phyloP scores from a whole-genome alignment of 2,888 invertebrate genomes.

The Trisateles emortualis region DNA sequence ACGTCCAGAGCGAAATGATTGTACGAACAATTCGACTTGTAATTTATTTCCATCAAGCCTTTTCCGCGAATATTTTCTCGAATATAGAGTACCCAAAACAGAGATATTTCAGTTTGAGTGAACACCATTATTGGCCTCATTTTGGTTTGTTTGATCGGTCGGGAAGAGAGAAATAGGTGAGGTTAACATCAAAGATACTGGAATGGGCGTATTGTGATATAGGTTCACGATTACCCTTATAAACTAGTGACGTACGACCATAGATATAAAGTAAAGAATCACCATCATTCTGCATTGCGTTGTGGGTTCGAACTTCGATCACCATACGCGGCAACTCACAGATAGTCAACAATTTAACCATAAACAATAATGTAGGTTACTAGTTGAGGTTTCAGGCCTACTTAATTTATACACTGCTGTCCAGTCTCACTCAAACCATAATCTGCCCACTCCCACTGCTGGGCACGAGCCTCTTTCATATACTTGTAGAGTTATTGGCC shows the following conservation, averaged over 20 bases:
- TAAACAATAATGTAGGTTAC: no score
- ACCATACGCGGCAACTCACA: no score
- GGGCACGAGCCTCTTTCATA: no score
- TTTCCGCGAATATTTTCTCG: conserved; percentile 6
- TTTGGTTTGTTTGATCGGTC: conserved; percentile 13
- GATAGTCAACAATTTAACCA: no score
- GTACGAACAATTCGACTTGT: neutral
- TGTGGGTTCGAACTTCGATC: no score
- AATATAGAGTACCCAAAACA: conserved; percentile 5
- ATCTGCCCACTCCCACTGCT: no score
- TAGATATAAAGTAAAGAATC: no score
- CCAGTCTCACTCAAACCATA: no score
- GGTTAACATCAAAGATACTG: conserved; percentile 5
- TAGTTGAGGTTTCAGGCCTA: no score
- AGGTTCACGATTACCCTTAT: conserved; percentile 5
- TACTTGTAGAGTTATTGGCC: no score
- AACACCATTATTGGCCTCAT: conserved; percentile 10
- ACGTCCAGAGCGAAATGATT: neutral
- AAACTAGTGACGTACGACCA: conserved; percentile 2
- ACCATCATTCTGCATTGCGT: no score
- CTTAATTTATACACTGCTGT: no score
- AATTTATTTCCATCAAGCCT: conserved; percentile 9
- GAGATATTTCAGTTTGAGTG: conserved; percentile 7
- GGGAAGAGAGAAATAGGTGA: conserved; percentile 5
- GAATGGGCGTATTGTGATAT: neutral